Percentiles rank a stretch among this genome's conserved stretches.
These are phyloP conservation scores for Pachliopta kotzebuea DNA, from an alignment of 2,888 invertebrate species.

Conservation along the genomic window DNA sequence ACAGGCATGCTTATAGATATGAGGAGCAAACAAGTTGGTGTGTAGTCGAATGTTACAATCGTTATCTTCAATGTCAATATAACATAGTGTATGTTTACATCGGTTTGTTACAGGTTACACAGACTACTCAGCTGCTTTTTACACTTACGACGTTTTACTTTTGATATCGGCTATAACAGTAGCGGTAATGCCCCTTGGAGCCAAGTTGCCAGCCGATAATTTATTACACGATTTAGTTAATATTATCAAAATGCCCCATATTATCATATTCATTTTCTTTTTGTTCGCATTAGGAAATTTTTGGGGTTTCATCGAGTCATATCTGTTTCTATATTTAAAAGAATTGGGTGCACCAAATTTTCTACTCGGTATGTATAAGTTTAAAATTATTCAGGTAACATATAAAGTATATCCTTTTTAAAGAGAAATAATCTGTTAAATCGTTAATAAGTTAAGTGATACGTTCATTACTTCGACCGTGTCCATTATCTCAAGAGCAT, in stretches of 20 bases:
- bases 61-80: constrained; percentile 71
- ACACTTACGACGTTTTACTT: constrained; percentile 87
- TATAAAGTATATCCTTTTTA: not conserved
- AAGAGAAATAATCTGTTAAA: constrained; percentile 1
- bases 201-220: constrained; percentile 88
- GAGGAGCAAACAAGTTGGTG: constrained; percentile 81
- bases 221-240: constrained; percentile 87
- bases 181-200: constrained; percentile 88
- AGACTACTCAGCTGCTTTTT: constrained; percentile 94
- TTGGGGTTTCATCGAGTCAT: constrained; percentile 95
- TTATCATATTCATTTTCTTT: constrained; percentile 89
- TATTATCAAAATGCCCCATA: constrained; percentile 88
- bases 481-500: constrained; percentile 33
- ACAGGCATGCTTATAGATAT: constrained; percentile 89
- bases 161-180: constrained; percentile 87
- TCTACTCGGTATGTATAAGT: constrained; percentile 82
- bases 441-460: constrained; percentile 21
- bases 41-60: constrained; percentile 58
- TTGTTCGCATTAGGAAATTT: constrained; percentile 91
- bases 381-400: not conserved
- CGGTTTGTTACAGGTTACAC: constrained; percentile 83
- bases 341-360: constrained; percentile 92
- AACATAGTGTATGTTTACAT: constrained; percentile 52
- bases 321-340: constrained; percentile 91
- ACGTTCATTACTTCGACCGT: constrained; percentile 29